phyloP scores from a whole-genome alignment of 2,113 vertebrate species.

The Protobothrops flavoviridis region DNA sequence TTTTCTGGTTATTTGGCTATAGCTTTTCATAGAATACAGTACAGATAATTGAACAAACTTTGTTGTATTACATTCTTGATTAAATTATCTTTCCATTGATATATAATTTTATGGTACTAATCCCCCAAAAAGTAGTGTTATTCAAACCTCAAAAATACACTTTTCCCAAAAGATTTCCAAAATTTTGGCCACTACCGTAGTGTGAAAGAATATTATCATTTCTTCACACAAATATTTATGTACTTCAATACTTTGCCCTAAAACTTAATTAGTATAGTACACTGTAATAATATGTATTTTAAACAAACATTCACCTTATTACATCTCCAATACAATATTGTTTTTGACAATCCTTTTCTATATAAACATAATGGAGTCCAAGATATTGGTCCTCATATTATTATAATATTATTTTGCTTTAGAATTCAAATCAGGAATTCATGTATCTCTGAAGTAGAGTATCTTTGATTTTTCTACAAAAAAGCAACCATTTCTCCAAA shows the following conservation, averaged over 20 bases:
- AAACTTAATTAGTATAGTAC: background rate
- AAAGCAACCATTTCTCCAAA: background rate
- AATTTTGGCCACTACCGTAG: too few species aligned
- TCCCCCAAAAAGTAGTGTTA: too few species aligned
- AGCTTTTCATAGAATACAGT: too few species aligned
- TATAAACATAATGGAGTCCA: background rate
- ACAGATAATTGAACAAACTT: too few species aligned
- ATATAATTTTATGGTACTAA: too few species aligned
- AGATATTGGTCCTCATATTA: background rate
- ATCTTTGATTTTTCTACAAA: background rate
- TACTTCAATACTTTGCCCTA: background rate
- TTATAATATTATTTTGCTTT: background rate
- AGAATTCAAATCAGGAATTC: background rate
- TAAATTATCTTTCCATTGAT: too few species aligned
- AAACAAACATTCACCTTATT: background rate
- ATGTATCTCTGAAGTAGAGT: background rate
- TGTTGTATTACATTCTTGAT: too few species aligned
- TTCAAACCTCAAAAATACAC: too few species aligned
- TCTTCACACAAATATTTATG: background rate
- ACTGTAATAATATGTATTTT: background rate
- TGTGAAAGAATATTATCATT: background rate
- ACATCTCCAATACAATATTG: background rate
- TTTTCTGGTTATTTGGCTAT: too few species aligned
- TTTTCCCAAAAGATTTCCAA: too few species aligned
- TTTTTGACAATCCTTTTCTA: background rate